A percentile compares a stretch with the other conserved stretches of the same genome.
phyloP scores from a whole-genome alignment of 2,113 vertebrate genomes.

The Azemiops feae region DNA sequence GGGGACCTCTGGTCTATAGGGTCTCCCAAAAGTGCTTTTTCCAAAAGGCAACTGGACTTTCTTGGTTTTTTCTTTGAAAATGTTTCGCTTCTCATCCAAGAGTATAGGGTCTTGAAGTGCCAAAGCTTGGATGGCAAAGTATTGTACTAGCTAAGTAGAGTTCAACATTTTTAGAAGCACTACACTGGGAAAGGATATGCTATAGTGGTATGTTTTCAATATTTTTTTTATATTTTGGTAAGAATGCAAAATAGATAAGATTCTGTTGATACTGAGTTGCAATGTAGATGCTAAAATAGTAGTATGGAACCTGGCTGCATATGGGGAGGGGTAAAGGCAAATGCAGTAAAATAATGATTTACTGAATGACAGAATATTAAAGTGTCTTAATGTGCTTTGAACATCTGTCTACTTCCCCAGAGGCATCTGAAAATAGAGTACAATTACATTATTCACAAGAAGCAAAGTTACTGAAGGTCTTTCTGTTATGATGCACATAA shows the following conservation, averaged over 20 bases:
- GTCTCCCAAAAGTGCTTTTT: neutral
- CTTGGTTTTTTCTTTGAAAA: neutral
- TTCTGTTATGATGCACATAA: neutral
- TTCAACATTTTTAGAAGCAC: neutral
- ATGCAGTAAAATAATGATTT: neutral
- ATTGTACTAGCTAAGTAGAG: neutral
- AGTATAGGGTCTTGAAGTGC: neutral
- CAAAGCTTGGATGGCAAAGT: neutral
- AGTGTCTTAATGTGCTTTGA: neutral
- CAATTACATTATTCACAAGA: neutral
- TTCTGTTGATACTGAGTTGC: neutral
- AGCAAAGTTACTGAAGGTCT: neutral
- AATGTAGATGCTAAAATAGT: neutral
- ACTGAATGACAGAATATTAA: neutral
- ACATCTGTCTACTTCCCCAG: neutral
- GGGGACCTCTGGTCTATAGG: neutral
- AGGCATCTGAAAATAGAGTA: neutral
- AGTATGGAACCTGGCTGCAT: neutral
- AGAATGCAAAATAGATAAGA: neutral
- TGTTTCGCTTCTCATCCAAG: neutral
- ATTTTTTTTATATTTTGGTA: neutral
- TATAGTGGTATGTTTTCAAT: neutral
- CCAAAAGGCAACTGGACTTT: neutral
- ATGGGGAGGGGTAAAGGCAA: neutral
- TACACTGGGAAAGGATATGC: neutral